Evolutionary conservation across 2,888 invertebrate species (phyloP).

Genomic region (Drosophila fulvimacula): DNA sequence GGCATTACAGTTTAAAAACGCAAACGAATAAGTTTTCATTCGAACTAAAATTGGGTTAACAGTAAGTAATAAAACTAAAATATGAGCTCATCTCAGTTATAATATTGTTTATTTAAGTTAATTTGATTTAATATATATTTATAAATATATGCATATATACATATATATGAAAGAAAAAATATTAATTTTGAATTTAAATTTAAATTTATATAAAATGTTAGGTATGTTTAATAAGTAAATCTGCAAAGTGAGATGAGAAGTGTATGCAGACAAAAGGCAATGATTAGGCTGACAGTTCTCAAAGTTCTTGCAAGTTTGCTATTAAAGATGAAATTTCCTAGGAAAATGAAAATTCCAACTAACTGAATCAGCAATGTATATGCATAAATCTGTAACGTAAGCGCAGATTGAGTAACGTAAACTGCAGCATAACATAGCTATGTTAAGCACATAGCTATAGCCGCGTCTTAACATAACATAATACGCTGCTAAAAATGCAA

Average conservation of each 20-base stretch:
- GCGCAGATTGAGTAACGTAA: slow-evolving; percentile 20
- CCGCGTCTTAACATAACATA: slow-evolving; percentile 42
- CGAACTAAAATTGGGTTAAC: neutral
- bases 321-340: neutral
- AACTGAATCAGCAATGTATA: slow-evolving; percentile 5
- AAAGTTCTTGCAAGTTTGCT: too few relatives aligned
- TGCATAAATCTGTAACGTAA: slow-evolving; percentile 23
- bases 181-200: neutral
- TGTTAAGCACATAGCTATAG: slow-evolving; percentile 33
- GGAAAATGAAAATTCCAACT: neutral
- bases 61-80: neutral
- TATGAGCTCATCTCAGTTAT: too few relatives aligned
- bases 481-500: slow-evolving; percentile 43
- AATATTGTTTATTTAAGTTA: neutral
- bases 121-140: too few relatives aligned
- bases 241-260: neutral
- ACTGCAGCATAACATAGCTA: slow-evolving; percentile 1
- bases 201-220: neutral
- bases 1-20: neutral
- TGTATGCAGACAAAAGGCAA: neutral
- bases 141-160: too few relatives aligned
- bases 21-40: too few relatives aligned
- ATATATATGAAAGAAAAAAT: neutral
- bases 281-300: neutral
- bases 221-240: neutral